phyloP scores from a whole-genome alignment of 2,888 invertebrate species.

The Apomyelois bistriatella region DNA sequence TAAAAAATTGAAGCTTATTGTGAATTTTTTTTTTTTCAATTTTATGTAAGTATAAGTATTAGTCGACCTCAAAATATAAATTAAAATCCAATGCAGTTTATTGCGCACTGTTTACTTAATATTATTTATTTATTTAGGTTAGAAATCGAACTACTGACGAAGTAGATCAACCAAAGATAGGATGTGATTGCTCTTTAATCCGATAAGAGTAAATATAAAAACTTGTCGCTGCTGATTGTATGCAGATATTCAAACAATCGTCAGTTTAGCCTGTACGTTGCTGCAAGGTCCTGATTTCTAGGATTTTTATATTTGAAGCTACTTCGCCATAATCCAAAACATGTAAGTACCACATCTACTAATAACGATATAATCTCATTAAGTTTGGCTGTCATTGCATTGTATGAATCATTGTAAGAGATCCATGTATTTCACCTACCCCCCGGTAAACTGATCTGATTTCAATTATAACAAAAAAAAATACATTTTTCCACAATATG shows the following conservation, averaged over 20 bases:
- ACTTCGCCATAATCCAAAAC: not conserved
- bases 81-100: not conserved
- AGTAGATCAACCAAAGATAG: constrained; percentile 15
- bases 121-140: not conserved
- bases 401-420: too few species aligned
- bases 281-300: not conserved
- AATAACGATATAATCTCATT: too few species aligned
- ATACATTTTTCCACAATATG: too few species aligned
- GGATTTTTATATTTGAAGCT: not conserved
- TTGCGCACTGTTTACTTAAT: not conserved
- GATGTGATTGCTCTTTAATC: constrained; percentile 26
- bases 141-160: not conserved
- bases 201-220: constrained; percentile 39
- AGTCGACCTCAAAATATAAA: too few species aligned
- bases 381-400: too few species aligned
- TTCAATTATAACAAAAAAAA: too few species aligned
- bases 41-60: too few species aligned
- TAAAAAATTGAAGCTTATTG: too few species aligned
- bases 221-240: constrained; percentile 17
- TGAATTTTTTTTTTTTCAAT: too few species aligned
- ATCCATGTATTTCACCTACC: too few species aligned
- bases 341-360: constrained; percentile 1
- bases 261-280: constrained; percentile 6
- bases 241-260: constrained; percentile 20
- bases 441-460: too few species aligned